These are phyloP conservation scores for Garrulus glandarius DNA, from an alignment of 2,797 vertebrate species.

Conservation along the genomic window DNA sequence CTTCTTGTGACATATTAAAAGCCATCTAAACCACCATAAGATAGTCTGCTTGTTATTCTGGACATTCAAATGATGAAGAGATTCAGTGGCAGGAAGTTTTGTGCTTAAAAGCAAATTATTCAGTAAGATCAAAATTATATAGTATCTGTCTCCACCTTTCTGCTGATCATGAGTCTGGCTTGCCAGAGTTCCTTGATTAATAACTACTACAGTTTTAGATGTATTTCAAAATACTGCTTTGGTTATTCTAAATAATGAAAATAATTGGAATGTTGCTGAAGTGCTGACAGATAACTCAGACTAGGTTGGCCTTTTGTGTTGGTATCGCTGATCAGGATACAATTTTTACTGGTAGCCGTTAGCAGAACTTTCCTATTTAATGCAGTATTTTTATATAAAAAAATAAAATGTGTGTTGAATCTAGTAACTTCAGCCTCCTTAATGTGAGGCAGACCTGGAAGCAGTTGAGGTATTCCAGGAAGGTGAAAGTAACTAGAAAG, in stretches of 20 bases:
- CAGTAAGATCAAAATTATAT: not conserved
- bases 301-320: not conserved
- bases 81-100: not conserved
- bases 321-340: not conserved
- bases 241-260: not conserved
- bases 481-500: not conserved
- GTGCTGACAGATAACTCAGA: not conserved
- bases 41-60: not conserved
- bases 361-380: not conserved
- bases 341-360: not conserved
- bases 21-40: not conserved
- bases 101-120: not conserved
- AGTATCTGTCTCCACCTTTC: not conserved
- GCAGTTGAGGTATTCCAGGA: not conserved
- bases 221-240: not conserved
- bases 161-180: not conserved
- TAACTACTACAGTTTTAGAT: not conserved
- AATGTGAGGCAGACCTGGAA: not conserved
- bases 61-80: not conserved
- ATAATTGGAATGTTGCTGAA: not conserved
- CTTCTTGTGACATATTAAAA: not conserved
- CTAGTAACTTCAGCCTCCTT: not conserved
- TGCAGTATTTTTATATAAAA: not conserved
- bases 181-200: not conserved
- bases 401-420: not conserved